Percentiles rank a stretch among this genome's conserved stretches.
These are phyloP conservation scores for Coracopsis vasa DNA, from an alignment of 2,113 vertebrate genomes.

Conservation along the genomic window DNA sequence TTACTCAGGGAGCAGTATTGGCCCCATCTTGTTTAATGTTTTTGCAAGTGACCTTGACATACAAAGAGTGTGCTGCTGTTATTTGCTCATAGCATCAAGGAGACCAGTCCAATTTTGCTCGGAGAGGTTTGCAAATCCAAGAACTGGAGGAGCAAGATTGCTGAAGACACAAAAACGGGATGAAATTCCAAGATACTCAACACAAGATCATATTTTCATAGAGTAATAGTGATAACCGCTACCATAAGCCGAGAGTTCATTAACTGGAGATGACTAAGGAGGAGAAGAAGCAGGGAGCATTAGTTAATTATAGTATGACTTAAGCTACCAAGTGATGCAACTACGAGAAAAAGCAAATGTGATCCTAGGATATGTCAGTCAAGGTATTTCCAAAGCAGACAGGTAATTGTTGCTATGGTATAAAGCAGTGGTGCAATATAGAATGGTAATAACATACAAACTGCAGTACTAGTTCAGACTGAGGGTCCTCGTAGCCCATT, in stretches of 20 bases:
- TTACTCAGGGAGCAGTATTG: neutral
- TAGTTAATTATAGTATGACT: constrained; percentile 46
- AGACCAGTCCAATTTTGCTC: neutral
- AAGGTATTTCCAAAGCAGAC: constrained; percentile 17
- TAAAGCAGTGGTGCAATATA: neutral
- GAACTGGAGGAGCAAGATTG: neutral
- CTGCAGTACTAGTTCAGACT: neutral
- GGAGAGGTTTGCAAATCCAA: neutral
- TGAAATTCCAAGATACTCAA: constrained; percentile 9
- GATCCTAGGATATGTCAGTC: neutral
- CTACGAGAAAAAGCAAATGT: constrained; percentile 1
- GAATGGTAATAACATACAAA: neutral
- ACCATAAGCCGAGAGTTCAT: neutral
- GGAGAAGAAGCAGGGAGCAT: neutral
- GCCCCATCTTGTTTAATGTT: neutral
- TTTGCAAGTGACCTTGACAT: neutral
- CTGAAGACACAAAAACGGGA: neutral
- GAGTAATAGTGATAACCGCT: constrained; percentile 2
- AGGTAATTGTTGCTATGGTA: neutral
- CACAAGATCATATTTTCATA: neutral
- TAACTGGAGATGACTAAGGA: constrained; percentile 29
- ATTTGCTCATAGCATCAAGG: neutral
- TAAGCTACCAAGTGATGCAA: constrained; percentile 22
- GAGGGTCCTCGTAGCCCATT: neutral
- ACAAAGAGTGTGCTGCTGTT: neutral